Percentiles rank a stretch among this genome's conserved stretches.
These are phyloP conservation scores for Zonotrichia leucophrys DNA, from an alignment of 2,113 vertebrate species.

Conservation along the genomic window DNA sequence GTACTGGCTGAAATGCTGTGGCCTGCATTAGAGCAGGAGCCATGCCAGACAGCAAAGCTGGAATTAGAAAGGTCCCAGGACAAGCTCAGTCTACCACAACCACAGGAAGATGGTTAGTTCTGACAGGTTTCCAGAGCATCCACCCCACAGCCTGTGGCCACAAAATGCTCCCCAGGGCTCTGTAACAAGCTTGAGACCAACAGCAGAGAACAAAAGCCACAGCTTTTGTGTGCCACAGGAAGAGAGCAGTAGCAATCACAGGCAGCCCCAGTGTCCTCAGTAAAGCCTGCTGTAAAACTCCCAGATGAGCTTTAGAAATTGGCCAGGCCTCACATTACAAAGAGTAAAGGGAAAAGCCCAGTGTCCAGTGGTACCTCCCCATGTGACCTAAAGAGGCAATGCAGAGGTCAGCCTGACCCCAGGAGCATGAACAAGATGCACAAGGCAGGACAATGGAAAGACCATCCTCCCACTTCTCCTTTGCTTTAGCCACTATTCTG, in stretches of 20 bases:
- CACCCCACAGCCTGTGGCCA: background rate
- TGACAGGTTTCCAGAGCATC: background rate
- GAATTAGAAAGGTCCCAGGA: background rate
- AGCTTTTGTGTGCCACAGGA: background rate
- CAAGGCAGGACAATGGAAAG: background rate
- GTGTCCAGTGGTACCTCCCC: background rate
- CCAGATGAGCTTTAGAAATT: background rate
- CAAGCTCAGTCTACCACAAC: background rate
- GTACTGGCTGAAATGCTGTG: background rate
- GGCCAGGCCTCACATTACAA: background rate
- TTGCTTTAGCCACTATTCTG: background rate
- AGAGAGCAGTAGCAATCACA: background rate
- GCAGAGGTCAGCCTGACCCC: background rate
- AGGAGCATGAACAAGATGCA: background rate
- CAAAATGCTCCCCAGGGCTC: background rate
- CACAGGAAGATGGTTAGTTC: background rate
- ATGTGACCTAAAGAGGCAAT: background rate
- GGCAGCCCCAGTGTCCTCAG: background rate
- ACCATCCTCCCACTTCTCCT: background rate
- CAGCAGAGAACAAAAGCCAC: constrained; percentile 20
- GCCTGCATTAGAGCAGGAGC: background rate
- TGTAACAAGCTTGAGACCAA: background rate
- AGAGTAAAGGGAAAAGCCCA: background rate
- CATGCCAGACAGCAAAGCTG: background rate
- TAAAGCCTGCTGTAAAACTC: background rate